These are phyloP conservation scores for Probaryconus sp. DNA, from an alignment of 1,140 invertebrate genomes.

Conservation along the genomic window DNA sequence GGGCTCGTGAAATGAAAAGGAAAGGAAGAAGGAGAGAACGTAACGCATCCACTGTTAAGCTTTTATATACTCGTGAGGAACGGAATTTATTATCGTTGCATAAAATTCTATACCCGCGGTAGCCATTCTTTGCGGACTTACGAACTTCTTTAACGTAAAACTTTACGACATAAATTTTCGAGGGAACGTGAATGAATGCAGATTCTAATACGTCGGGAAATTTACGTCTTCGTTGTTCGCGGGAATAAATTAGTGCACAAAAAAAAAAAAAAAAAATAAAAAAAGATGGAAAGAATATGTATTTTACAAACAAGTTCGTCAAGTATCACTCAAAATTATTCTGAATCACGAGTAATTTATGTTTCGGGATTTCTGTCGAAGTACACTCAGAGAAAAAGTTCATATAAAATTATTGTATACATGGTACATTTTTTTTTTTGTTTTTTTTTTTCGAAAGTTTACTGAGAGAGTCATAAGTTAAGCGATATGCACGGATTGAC, in stretches of 20 bases:
- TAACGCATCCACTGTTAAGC: conserved; percentile 19
- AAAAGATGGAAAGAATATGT: too few relatives aligned
- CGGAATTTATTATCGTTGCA: conserved; percentile 53
- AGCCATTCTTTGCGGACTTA: conserved; percentile 48
- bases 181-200: conserved; percentile 44
- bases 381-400: too few relatives aligned
- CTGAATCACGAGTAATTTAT: too few relatives aligned
- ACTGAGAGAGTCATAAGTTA: conserved; percentile 53
- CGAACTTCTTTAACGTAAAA: conserved; percentile 50
- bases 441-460: conserved; percentile 32
- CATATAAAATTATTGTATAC: too few relatives aligned
- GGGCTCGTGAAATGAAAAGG: conserved; percentile 28
- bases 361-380: too few relatives aligned
- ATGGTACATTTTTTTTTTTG: too few relatives aligned
- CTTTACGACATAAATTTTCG: conserved; percentile 56
- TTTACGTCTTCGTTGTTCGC: conserved; percentile 28
- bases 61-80: conserved; percentile 43
- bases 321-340: too few relatives aligned
- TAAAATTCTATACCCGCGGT: conserved; percentile 49
- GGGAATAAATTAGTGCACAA: conserved; percentile 13
- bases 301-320: too few relatives aligned
- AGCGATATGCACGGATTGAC: conserved; percentile 50
- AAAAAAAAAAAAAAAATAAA: too few relatives aligned
- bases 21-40: background rate
- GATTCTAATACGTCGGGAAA: conserved; percentile 34